These are phyloP conservation scores for Ectropis grisescens DNA, from an alignment of 1,140 invertebrate genomes.

Conservation along the genomic window DNA sequence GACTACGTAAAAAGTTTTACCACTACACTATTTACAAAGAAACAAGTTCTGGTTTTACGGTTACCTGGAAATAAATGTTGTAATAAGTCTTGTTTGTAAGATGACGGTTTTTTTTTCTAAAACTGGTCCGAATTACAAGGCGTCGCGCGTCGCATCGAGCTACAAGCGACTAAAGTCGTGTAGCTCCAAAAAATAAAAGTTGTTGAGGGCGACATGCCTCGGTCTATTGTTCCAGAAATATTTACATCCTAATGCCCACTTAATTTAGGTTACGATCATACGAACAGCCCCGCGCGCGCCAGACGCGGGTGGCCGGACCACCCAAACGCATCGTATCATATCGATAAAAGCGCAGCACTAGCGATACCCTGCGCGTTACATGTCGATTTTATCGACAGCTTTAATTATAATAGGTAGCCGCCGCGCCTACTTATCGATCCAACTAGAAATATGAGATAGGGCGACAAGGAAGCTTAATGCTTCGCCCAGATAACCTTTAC, in stretches of 20 bases:
- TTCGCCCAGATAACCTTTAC: constrained; percentile 14
- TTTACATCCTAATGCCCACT: constrained; percentile 28
- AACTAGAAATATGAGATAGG: constrained; percentile 29
- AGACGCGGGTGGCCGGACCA: constrained; percentile 44
- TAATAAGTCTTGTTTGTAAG: no score
- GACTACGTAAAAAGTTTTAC: no score
- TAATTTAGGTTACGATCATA: constrained; percentile 25
- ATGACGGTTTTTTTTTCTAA: no score
- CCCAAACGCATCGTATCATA: constrained; percentile 23
- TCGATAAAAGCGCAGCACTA: constrained; percentile 35
- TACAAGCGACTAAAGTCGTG: no score
- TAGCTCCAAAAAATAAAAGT: no score
- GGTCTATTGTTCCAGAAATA: constrained; percentile 13
- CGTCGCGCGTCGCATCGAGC: no score
- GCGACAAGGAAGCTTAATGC: constrained; percentile 33
- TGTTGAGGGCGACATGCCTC: constrained; percentile 8
- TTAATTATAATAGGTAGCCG: constrained; percentile 47
- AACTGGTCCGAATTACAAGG: no score
- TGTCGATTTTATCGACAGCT: constrained; percentile 42
- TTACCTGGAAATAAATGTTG: no score
- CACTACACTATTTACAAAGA: no score
- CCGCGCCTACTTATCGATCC: constrained; percentile 26
- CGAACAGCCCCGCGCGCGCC: constrained; percentile 10
- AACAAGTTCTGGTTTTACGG: no score
- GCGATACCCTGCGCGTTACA: constrained; percentile 25